Percentiles rank a stretch among this genome's conserved stretches.
phyloP scores from a whole-genome alignment of 2,888 invertebrate species.

The Poecilobothrus nobilitatus region DNA sequence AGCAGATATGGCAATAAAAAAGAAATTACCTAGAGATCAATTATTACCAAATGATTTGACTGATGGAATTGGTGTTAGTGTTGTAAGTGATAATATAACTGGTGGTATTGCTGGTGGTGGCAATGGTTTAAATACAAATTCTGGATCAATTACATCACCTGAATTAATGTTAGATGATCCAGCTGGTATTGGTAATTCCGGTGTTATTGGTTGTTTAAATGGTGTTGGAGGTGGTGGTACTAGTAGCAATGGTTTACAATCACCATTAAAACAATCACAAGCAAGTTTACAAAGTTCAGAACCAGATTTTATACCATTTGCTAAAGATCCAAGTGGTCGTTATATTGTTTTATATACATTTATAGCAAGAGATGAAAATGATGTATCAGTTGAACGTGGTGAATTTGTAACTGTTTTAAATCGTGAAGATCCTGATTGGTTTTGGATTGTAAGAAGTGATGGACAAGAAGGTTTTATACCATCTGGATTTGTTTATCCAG shows the following conservation, averaged over 20 bases:
- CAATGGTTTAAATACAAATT: not conserved
- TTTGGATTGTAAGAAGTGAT: constrained; percentile 87
- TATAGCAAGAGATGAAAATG: constrained; percentile 86
- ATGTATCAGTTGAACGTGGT: constrained; percentile 85
- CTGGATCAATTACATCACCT: not conserved
- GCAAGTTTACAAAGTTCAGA: constrained; percentile 46
- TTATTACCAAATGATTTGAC: constrained; percentile 48
- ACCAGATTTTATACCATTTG: constrained; percentile 59
- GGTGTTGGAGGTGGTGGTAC: constrained; percentile 22
- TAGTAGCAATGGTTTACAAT: constrained; percentile 25
- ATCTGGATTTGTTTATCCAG: constrained; percentile 87
- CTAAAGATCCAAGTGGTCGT: constrained; percentile 78
- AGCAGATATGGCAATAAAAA: constrained; percentile 75
- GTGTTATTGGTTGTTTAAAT: constrained; percentile 16
- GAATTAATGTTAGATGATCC: not conserved
- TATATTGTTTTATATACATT: constrained; percentile 91
- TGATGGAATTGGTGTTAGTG: constrained; percentile 31
- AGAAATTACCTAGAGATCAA: constrained; percentile 70
- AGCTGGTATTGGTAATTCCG: constrained; percentile 12
- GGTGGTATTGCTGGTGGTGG: constrained; percentile 19
- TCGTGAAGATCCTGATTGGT: constrained; percentile 93
- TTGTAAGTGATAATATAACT: constrained; percentile 19
- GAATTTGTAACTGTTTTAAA: constrained; percentile 94
- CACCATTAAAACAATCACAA: constrained; percentile 41
- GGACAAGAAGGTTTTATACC: constrained; percentile 95